phyloP scores from a whole-genome alignment of 2,797 vertebrate genomes.

The Myiotriccus ornatus region DNA sequence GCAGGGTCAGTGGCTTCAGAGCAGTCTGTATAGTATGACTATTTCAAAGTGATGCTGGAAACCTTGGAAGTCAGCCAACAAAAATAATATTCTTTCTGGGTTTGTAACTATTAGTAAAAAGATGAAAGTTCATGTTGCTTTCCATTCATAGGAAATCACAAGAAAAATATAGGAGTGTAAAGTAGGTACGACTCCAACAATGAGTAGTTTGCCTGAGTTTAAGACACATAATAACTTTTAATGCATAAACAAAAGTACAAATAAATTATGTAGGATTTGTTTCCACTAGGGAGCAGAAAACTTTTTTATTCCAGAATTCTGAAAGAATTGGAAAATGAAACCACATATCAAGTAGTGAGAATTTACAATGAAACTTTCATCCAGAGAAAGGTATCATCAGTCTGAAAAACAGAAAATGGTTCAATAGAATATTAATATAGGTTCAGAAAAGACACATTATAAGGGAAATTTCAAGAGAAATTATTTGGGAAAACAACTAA shows the following conservation, averaged over 20 bases:
- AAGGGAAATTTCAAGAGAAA: neutral
- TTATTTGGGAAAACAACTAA: neutral
- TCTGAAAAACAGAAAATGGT: neutral
- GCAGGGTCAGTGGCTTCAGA: neutral
- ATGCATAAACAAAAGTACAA: neutral
- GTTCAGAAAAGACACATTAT: neutral
- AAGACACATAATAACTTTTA: neutral
- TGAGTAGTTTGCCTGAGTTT: neutral
- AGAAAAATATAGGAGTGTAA: accelerated
- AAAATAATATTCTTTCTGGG: neutral
- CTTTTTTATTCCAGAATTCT: neutral
- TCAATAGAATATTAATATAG: neutral
- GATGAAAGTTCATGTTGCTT: neutral
- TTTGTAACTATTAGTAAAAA: neutral
- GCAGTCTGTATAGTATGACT: accelerated
- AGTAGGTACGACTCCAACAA: neutral
- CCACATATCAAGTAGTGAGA: neutral
- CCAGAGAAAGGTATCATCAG: neutral
- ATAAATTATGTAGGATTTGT: neutral
- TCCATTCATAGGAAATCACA: neutral
- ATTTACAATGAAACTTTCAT: neutral
- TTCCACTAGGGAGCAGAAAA: neutral
- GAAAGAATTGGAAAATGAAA: neutral
- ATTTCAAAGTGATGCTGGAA: neutral
- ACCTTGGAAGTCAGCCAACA: neutral